Base-by-base conservation (phyloP, 2,113 vertebrate genomes). In the Colaptes auratus region DNA sequence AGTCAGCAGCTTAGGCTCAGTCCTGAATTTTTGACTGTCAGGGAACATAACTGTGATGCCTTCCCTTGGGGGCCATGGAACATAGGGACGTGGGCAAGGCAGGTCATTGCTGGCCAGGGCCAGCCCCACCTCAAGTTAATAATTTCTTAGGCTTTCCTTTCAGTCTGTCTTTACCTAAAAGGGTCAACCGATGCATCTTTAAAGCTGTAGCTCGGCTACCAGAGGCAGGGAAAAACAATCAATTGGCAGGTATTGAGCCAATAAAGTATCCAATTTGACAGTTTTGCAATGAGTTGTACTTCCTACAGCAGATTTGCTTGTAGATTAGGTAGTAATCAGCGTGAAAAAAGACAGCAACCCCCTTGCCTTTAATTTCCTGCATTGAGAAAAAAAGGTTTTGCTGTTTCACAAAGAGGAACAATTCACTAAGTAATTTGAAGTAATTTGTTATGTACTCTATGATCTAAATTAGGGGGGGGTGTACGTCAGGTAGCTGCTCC, bases 401-500 rank as follows among this genome's bases (percentile, higher is more conserved):
- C 64, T 89, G 42, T 89, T 89, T 89, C 69, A 92, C 74, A 77
- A 44, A 92, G 89, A 71, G 16, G 35, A 93, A 61, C 82, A 88
- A 73, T 59, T 89, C 55, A 85, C n/a, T 70, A 60, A 70, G 42
- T 82, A 94, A 95, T 94, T 90, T 91, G 52, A 75, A 89, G 60
- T 91, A 79, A 80, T 95, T 92, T 89, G 56, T 93, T 94, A 69
- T 92, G 67, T 50, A 36, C 35, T 76, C 36, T 25, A 2, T 30
- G 56, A 28, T 77, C 36, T 77, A 67, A 92, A 92, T 92, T 79
- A 91, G 23, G 44, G 46, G 46, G 61, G 31, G 31, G 21, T 59
- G 48, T 90, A 61, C 74, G 73, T 44, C 77, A 91, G 84, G 84
- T 85, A 91, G 60, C 89, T 87, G 46, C 93, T 90, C 30, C 44